Conservation (phyloP, 2,797 vertebrate species). For the Orestias chungarensis region DNA sequence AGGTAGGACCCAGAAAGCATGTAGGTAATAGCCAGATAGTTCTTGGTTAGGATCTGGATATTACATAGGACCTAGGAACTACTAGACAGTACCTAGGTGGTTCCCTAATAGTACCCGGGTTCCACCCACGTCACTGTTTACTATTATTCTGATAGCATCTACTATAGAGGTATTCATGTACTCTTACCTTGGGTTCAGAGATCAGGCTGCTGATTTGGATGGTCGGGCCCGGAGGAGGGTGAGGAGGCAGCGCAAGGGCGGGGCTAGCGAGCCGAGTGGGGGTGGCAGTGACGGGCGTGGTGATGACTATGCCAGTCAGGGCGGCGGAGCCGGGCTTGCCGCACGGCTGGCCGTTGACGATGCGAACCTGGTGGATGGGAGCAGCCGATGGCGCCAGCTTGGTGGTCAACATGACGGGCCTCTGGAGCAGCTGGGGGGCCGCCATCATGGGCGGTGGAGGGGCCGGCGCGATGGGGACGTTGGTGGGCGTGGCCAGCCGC, state of each 20-base stretch:
- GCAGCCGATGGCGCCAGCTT: constrained; percentile 91
- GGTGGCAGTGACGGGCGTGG: constrained; percentile 79
- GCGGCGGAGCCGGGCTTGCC: constrained; percentile 87
- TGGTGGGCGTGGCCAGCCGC: constrained; percentile 90
- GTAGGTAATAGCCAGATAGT: too few relatives aligned
- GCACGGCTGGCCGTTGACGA: constrained; percentile 94
- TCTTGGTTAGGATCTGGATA: too few relatives aligned
- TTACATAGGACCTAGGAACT: too few relatives aligned
- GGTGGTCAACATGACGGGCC: constrained; percentile 94
- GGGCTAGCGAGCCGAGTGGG: constrained; percentile 80
- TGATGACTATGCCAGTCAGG: constrained; percentile 97
- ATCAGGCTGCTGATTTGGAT: constrained; percentile 96
- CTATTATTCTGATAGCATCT: too few relatives aligned
- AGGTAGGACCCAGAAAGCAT: too few relatives aligned
- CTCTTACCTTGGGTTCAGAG: constrained; percentile 88
- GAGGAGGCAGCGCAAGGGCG: constrained; percentile 44
- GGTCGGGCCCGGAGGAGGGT: constrained; percentile 75
- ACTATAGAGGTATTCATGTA: background rate
- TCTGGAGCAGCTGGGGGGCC: constrained; percentile 94
- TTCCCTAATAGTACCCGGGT: background rate
- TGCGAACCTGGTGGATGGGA: constrained; percentile 96
- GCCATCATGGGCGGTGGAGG: constrained; percentile 98
- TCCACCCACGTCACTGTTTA: background rate
- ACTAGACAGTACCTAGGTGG: too few relatives aligned
- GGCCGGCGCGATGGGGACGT: constrained; percentile 96